These are phyloP conservation scores for Cydia splendana DNA, from an alignment of 1,140 invertebrate species.

Conservation along the genomic window DNA sequence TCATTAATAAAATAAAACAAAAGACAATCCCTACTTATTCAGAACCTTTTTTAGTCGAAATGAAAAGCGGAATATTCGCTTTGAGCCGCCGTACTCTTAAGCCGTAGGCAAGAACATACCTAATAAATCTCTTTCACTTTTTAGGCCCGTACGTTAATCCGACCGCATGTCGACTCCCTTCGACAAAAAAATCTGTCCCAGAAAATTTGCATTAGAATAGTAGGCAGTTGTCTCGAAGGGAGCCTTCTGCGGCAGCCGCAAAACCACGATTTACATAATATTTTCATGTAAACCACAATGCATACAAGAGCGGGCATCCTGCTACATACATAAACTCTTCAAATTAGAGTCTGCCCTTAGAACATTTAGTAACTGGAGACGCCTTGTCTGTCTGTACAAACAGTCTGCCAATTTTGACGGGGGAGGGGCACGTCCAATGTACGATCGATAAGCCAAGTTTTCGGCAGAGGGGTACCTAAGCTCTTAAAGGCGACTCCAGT, in stretches of 20 bases:
- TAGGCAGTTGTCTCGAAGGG: constrained; percentile 38
- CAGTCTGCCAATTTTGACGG: no score
- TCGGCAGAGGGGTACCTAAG: no score
- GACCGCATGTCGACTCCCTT: constrained; percentile 44
- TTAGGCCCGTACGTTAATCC: constrained; percentile 42
- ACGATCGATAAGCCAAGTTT: no score
- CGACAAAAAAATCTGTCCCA: constrained; percentile 50
- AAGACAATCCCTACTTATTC: constrained; percentile 8
- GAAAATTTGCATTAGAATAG: constrained; percentile 54
- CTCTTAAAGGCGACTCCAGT: no score
- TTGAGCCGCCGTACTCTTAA: background rate
- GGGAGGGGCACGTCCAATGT: no score
- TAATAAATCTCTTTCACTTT: constrained; percentile 32
- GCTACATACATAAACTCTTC: constrained; percentile 36
- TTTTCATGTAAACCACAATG: constrained; percentile 48
- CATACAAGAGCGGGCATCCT: constrained; percentile 33
- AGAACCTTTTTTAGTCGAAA: constrained; percentile 1
- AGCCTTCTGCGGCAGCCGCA: constrained; percentile 25
- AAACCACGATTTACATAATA: constrained; percentile 53
- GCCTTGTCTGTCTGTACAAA: no score
- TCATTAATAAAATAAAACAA: constrained; percentile 3
- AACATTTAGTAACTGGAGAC: no score
- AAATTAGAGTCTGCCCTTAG: constrained; percentile 2
- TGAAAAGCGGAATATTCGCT: background rate
- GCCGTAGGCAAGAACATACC: constrained; percentile 10